Percentiles rank a stretch among this genome's conserved stretches.
Conservation (phyloP, 2,797 vertebrate genomes). For the Pantherophis vulpinus region DNA sequence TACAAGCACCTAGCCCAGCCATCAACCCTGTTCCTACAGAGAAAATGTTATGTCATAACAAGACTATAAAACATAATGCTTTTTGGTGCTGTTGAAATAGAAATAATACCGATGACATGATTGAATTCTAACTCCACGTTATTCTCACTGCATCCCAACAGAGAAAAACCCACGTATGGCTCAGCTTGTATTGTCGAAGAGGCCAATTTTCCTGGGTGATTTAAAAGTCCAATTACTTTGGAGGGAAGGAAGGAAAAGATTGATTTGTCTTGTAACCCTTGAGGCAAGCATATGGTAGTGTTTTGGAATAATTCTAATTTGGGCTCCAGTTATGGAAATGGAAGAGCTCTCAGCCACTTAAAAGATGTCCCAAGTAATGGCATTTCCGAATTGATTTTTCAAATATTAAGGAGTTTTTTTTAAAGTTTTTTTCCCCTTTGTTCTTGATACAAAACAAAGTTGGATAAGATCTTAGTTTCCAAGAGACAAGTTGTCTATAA, state of each 20-base stretch:
- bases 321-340: slow-evolving; percentile 32
- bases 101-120: not conserved
- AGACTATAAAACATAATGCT: not conserved
- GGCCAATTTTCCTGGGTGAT: slow-evolving; percentile 57
- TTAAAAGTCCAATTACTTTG: slow-evolving; percentile 70
- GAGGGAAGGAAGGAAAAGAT: slow-evolving; percentile 64
- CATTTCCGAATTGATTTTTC: slow-evolving; percentile 47
- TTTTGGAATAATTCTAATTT: slow-evolving; percentile 53
- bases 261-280: slow-evolving; percentile 69
- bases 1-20: too few relatives aligned
- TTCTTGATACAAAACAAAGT: not conserved
- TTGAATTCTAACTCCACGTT: not conserved
- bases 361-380: slow-evolving; percentile 19
- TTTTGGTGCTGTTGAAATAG: not conserved
- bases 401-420: slow-evolving; percentile 37
- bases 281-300: slow-evolving; percentile 55
- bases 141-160: slow-evolving; percentile 12
- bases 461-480: slow-evolving; percentile 20
- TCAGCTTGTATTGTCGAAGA: slow-evolving; percentile 48
- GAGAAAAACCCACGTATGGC: slow-evolving; percentile 44
- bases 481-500: not conserved
- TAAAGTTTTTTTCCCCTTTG: not conserved
- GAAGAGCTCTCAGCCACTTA: slow-evolving; percentile 49
- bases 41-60: not conserved
- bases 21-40: not conserved